Conservation (phyloP, 1,140 invertebrate species). For the Heterodera schachtii region DNA sequence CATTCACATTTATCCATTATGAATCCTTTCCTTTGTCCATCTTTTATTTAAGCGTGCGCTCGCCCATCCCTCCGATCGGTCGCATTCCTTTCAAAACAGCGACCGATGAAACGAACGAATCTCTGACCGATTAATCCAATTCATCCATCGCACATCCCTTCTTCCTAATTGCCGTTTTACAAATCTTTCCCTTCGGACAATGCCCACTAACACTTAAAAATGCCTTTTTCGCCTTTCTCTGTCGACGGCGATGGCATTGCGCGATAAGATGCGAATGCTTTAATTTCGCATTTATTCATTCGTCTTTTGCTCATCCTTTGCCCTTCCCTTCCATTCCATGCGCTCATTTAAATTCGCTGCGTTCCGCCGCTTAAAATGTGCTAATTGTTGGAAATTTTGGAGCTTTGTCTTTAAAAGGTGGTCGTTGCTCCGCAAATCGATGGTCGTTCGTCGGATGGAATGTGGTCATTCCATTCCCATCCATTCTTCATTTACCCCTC, state of each 20-base stretch:
- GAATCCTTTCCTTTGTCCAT: too few relatives aligned
- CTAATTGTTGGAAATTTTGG: neutral
- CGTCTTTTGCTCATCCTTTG: neutral
- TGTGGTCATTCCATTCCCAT: conserved; percentile 3
- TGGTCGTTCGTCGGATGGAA: neutral
- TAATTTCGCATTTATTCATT: too few relatives aligned
- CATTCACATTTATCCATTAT: neutral
- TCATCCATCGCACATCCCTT: too few relatives aligned
- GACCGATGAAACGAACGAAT: too few relatives aligned
- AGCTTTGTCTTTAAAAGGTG: neutral
- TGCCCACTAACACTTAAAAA: neutral
- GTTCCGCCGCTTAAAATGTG: neutral
- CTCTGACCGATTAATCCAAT: too few relatives aligned
- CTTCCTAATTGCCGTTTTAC: neutral
- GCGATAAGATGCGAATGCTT: neutral
- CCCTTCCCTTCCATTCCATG: neutral
- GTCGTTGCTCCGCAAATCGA: neutral
- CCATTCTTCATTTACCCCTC: neutral
- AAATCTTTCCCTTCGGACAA: neutral
- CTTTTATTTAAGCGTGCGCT: too few relatives aligned
- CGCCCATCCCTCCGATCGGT: too few relatives aligned
- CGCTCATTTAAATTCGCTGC: neutral
- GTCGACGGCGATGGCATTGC: neutral
- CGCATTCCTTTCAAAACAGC: too few relatives aligned
- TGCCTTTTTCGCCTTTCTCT: neutral